Base-by-base conservation (phyloP, 2,888 invertebrate genomes). In the Vanessa cardui region DNA sequence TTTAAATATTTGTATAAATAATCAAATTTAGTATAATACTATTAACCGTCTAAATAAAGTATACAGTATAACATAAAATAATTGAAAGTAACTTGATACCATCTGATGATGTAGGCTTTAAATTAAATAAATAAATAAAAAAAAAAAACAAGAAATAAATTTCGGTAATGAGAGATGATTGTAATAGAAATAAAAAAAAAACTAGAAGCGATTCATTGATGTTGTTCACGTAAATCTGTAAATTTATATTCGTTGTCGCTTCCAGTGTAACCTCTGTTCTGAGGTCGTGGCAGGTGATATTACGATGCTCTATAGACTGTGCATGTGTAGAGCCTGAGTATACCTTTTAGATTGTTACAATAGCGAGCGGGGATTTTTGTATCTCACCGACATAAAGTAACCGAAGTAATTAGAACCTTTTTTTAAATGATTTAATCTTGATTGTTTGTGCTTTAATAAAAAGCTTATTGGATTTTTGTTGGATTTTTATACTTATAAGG, bases 241-340 rank as follows among this genome's bases (percentile, higher is more conserved):
- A 21, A 54, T n/a, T 31, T 20, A 49, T 15, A 18, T n/a, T 49
- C 8, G 15, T 50, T 4, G 1, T 12, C 47, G 49, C 26, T 33
- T 49, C 15, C 33, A 60, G 31, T 31, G 18, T n/a, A 39, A 20
- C 12, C 20, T 39, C 15, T 39, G 8, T 9, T 61, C 47, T 61
- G 9, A 7, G 84, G 80, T 78, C 81, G 39, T 86, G 87, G 87
- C 90, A 91, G 90, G 91, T 92, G 90, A 89, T 85, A 86, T 81
- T 77, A 80, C 80, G 82, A 84, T 85, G 52, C 56, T 33, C 16
- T 47, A 83, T 76, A 82, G 79, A 76, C 74, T 79, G 78, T 72
- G 81, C 73, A 70, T 88, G 88, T 89, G 89, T 72, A 80, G 89
- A 90, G 90, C 90, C 90, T 90, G 85, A 90, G 90, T 61, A 50